These are phyloP conservation scores for Syrphus vitripennis DNA, from an alignment of 2,888 invertebrate species.

Conservation along the genomic window DNA sequence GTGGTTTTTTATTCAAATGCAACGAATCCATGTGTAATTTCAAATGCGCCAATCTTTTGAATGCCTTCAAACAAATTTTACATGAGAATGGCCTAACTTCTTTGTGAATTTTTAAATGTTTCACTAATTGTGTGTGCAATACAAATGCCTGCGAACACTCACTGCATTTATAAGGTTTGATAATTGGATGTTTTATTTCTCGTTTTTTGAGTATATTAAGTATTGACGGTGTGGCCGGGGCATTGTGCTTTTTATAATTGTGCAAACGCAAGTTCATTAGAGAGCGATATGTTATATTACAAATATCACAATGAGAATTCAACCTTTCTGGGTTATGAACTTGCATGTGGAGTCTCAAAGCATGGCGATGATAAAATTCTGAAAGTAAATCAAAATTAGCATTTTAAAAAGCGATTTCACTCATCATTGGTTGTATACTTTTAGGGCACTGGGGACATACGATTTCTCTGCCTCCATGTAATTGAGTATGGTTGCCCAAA, in stretches of 20 bases:
- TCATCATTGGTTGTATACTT: neutral
- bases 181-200: neutral
- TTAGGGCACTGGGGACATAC: neutral
- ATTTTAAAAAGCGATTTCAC: neutral
- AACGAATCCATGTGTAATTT: constrained; percentile 42
- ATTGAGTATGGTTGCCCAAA: neutral
- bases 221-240: constrained; percentile 23
- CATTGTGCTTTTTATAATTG: constrained; percentile 39
- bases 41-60: constrained; percentile 40
- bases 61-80: constrained; percentile 16
- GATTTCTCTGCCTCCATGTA: neutral
- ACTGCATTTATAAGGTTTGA: constrained; percentile 49
- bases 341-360: neutral
- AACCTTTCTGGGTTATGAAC: constrained; percentile 2
- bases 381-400: neutral
- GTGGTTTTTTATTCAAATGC: constrained; percentile 43
- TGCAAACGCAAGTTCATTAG: constrained; percentile 33
- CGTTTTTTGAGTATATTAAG: constrained; percentile 37
- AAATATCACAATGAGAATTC: constrained; percentile 4
- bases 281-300: constrained; percentile 6
- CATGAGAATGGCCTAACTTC: constrained; percentile 39
- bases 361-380: neutral
- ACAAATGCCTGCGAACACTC: constrained; percentile 28
- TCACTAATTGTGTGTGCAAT: constrained; percentile 34
- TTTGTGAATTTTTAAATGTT: constrained; percentile 34